phyloP scores from a whole-genome alignment of 2,797 vertebrate genomes.

The Cuniculus paca region DNA sequence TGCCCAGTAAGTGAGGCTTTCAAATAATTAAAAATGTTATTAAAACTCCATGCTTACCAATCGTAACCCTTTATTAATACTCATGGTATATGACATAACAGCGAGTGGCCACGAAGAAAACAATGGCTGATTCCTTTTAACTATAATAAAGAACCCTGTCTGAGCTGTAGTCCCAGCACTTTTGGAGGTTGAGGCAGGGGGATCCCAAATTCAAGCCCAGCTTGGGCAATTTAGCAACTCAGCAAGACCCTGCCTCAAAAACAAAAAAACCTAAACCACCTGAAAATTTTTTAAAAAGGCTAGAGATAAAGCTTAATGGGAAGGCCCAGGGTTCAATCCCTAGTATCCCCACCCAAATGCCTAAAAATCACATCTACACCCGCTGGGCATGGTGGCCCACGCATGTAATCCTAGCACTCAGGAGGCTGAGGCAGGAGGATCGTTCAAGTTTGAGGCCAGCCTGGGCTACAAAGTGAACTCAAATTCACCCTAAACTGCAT shows the following conservation, averaged over 20 bases:
- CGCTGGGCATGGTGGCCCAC: no score
- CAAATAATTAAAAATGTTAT: constrained; percentile 53
- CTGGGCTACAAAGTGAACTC: no score
- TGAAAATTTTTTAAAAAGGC: not conserved
- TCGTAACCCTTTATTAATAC: not conserved
- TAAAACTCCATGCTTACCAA: constrained; percentile 48
- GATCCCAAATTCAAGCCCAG: no score
- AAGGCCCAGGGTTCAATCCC: not conserved
- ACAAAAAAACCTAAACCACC: not conserved
- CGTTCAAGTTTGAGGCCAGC: no score
- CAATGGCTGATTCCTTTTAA: constrained; percentile 28
- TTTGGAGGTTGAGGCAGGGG: no score
- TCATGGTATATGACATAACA: not conserved
- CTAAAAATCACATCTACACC: not conserved
- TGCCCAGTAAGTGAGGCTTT: constrained; percentile 47
- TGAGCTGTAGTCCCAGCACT: not conserved
- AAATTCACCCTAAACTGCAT: no score
- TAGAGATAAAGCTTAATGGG: not conserved
- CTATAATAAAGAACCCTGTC: not conserved
- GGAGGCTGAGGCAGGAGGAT: no score
- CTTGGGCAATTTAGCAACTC: no score
- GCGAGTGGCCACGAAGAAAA: not conserved
- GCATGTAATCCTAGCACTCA: no score
- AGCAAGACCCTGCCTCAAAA: no score
- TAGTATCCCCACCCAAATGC: not conserved